Evolutionary conservation across 35 echinoderm and acorn worm genomes (phyloP), one percentile per base, ranked within the genome.

Genomic region (Strongylocentrotus purpuratus): DNA sequence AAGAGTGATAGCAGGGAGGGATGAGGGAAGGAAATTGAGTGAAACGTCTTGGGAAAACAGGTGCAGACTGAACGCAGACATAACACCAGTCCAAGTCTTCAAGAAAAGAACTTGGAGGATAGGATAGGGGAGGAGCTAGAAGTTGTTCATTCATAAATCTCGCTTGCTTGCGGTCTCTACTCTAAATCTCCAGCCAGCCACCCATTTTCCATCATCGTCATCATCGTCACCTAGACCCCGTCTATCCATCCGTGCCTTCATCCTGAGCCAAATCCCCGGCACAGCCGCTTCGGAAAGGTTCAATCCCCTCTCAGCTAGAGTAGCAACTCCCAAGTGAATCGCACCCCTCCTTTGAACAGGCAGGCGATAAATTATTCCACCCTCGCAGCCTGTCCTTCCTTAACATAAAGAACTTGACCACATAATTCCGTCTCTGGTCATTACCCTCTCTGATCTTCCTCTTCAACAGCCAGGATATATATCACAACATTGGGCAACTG

Each of bases 61-160:
- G 87, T 89, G 87, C 45, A 89, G 87, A 89, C 87, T 31, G 33
- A 78, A 18, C 18, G 25, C 65, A 78, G 65, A 78, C 65, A 78
- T 78, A 28, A 78, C 65, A 78, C 22, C 65, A 78, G 65, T 28
- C 65, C 9, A 14, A 9, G 7, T 12, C 50, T 55, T 55, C 50
- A 78, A 78, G 65, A 78, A 78, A 78, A 78, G 87, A 11, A 46
- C 87, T 46, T 18, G 33, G 87, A 89, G 87, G 20, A 89, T 18
- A n/a, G n/a, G n/a, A 89, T 31, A 6, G 87, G 87, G 33, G 87
- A 35, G 87, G 87, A 46, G 87, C 45, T 45, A 89, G 87, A 45
- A 45, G n/a, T 89, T 33, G 87, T 89, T 89, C 87, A 89, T 89
- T 89, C 87, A 89, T 89, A 89, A 78, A 78, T 78, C 65, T 78